These are phyloP conservation scores for Ommatoiulus sabulosus DNA, from an alignment of 2,888 invertebrate species.

Conservation along the genomic window DNA sequence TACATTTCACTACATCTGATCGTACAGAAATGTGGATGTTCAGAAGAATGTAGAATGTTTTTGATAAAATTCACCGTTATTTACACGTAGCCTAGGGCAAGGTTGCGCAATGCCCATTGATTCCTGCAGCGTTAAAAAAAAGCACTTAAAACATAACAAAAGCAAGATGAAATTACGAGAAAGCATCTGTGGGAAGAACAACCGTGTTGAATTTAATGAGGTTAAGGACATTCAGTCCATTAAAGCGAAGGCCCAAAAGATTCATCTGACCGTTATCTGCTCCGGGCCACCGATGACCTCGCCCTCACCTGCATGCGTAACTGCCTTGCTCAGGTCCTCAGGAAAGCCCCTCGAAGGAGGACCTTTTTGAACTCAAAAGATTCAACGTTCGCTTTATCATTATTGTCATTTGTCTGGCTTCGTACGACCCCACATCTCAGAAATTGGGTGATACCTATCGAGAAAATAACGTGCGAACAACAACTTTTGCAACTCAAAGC, in stretches of 20 bases:
- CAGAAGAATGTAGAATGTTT: neutral
- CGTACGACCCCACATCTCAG: neutral
- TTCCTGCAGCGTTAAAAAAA: neutral
- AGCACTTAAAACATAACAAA: neutral
- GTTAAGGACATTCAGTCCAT: slow-evolving; percentile 21
- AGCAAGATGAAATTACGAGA: slow-evolving; percentile 15
- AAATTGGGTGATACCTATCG: neutral
- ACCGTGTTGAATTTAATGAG: neutral
- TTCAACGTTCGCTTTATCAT: neutral
- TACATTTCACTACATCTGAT: too few relatives aligned
- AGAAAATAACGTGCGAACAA: neutral
- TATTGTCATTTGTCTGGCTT: neutral
- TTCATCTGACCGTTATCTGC: slow-evolving; percentile 32
- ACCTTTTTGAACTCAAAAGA: neutral
- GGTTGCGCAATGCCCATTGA: slow-evolving; percentile 2
- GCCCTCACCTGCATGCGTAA: neutral
- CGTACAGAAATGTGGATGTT: neutral
- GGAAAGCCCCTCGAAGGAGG: neutral
- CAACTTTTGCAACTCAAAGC: neutral
- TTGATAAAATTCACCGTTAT: neutral
- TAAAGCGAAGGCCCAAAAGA: slow-evolving; percentile 5
- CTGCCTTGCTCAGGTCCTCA: neutral
- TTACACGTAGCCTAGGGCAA: neutral
- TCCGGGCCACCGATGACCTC: neutral
- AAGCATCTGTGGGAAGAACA: neutral